These are phyloP conservation scores for Prosopocoilus inquinatus DNA, from an alignment of 2,888 invertebrate species.

Conservation along the genomic window DNA sequence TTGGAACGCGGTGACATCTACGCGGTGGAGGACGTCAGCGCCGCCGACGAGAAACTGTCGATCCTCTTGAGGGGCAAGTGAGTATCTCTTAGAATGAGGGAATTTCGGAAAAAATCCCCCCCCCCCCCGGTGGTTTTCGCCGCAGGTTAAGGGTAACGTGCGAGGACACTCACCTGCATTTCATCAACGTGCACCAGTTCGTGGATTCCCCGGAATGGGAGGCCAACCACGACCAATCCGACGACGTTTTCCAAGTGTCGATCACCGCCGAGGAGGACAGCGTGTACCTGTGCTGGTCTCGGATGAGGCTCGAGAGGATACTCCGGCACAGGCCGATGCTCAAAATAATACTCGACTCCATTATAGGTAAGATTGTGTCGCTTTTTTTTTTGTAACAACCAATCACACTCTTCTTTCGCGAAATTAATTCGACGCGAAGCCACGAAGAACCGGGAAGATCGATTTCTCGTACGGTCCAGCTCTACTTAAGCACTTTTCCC, in stretches of 20 bases:
- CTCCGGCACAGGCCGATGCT: constrained; percentile 72
- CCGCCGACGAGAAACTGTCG: constrained; percentile 75
- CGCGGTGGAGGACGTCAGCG: constrained; percentile 75
- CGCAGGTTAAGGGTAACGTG: constrained; percentile 76
- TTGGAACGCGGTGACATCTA: constrained; percentile 75
- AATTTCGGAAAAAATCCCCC: background rate
- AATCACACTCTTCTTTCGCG: no score
- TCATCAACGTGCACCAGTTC: constrained; percentile 77
- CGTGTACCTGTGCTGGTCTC: constrained; percentile 77
- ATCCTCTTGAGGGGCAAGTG: constrained; percentile 81
- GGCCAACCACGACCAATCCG: constrained; percentile 72
- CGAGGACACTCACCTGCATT: constrained; percentile 79
- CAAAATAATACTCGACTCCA: constrained; percentile 72
- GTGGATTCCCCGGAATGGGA: constrained; percentile 91
- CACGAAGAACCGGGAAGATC: no score
- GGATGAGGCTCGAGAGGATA: constrained; percentile 71
- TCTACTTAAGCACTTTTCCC: no score
- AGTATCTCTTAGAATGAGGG: background rate
- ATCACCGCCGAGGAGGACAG: constrained; percentile 76
- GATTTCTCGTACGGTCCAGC: no score
- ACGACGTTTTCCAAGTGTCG: constrained; percentile 77
- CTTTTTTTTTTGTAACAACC: background rate
- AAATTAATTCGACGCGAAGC: no score
- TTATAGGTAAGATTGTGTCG: constrained; percentile 62
- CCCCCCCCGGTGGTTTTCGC: background rate